Evolutionary conservation across 2,797 vertebrate species (phyloP), one percentile per base, ranked within the genome.

Genomic region (Macropodus opercularis): DNA sequence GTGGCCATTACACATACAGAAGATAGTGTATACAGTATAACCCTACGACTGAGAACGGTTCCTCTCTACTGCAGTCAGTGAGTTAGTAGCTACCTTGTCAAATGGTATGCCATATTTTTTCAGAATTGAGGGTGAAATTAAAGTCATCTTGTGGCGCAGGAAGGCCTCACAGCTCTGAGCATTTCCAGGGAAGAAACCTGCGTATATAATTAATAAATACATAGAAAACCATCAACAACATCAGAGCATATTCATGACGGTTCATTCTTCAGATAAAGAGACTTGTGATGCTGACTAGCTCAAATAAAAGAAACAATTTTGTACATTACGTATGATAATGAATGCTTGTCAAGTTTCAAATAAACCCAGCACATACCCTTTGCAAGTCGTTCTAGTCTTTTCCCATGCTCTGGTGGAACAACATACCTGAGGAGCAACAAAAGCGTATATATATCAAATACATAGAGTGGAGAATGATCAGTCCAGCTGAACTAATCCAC

Each of bases 101-200:
- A 97, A 97, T 0, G 96, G 97, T 53, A 99, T 97, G 50, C 95
- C 94, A 0, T 98, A 99, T 87, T 99, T 98, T 81, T 95, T 98
- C 75, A 99, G 84, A 81, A 99, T 97, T 21, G 95, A 95, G 0
- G 98, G 98, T 6, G 98, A 99, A 70, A 99, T 99, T 73, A 99
- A 87, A 29, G 98, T 99, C 98, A 99, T 99, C 87, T 99, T 99
- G 88, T 99, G 98, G 24, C 96, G 94, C 46, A 99, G 91, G 83
- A 99, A 99, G 0, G 97, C 97, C 84, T 99, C 97, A 72, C 98
- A 99, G 88, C 94, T 95, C 80, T 98, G 97, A 39, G 96, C 94
- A 10, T 96, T 99, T 52, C 98, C 97, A 12, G 98, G 97, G 69
- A 99, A 99, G 83, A 99, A 99, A 15, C 96, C 98, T 99, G 84